Evolutionary conservation across 2,113 vertebrate genomes (phyloP), one percentile per base, ranked within the genome.

Genomic region (Forbesichthys papilliferus): DNA sequence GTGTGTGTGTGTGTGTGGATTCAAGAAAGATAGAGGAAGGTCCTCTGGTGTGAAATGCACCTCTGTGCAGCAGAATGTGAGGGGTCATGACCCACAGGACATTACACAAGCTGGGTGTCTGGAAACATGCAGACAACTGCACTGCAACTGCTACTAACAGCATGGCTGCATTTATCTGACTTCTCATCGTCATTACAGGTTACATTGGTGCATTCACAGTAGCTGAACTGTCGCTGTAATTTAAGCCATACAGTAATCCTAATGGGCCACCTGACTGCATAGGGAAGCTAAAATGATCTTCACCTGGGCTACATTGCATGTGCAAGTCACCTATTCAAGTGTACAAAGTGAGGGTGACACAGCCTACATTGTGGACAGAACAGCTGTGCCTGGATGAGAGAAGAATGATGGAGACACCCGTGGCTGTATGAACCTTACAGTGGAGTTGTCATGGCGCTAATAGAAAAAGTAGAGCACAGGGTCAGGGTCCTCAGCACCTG

Each of bases 401-500:
- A 75, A 81, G 70, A 82, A 68, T 78, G 74, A 82, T 78, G 77
- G 79, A 79, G 87, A 83, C 77, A 63, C 47, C 16, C 77, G 63
- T 12, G 61, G 64, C 68, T 80, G 67, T 83, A 79, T 86, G 88
- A 86, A 87, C 81, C 81, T 83, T 81, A 75, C 84, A 72, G 79
- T 76, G 72, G 82, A 87, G 83, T 88, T 88, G 88, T 86, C 87
- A 84, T 82, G 77, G 81, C 74, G 79, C 86, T 89, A 87, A 88
- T 87, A 74, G 88, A 88, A 76, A 82, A 88, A 88, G 84, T 85
- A 81, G 87, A 87, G 82, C 84, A 79, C 77, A 85, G 81, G 89
- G 91, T 89, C 88, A 90, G 72, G 79, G 87, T 88, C 86, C 71
- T 90, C 81, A 85, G 84, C 87, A 84, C 83, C 84, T 82, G 81